Conservation (phyloP, 2,113 vertebrate genomes). For the Hyaena hyaena region DNA sequence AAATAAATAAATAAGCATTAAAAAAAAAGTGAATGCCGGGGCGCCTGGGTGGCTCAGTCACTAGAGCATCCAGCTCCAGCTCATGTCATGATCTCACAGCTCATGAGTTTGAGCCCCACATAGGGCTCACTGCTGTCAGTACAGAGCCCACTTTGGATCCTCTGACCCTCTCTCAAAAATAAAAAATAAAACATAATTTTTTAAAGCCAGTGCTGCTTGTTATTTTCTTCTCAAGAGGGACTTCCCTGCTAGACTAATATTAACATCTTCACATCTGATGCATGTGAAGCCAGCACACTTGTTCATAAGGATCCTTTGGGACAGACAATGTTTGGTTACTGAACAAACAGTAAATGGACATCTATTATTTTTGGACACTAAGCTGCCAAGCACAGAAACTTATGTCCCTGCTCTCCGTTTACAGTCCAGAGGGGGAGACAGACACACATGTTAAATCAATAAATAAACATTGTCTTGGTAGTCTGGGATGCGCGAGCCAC, state of each 20-base stretch:
- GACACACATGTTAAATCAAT: not conserved
- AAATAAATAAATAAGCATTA: too few species aligned
- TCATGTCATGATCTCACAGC: too few species aligned
- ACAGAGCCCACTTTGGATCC: too few species aligned
- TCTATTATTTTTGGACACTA: not conserved
- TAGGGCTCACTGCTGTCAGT: too few species aligned
- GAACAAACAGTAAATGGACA: not conserved
- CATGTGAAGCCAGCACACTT: not conserved
- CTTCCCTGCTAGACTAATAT: not conserved
- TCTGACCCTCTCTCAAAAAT: too few species aligned
- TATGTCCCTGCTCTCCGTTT: not conserved
- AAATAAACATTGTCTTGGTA: not conserved
- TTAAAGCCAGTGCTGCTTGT: not conserved
- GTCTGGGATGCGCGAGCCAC: not conserved
- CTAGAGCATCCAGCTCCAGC: too few species aligned
- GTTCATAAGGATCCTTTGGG: not conserved
- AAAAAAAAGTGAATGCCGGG: too few species aligned
- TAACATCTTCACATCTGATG: not conserved
- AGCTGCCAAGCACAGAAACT: not conserved
- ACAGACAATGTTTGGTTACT: not conserved
- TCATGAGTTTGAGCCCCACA: too few species aligned
- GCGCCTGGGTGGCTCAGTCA: too few species aligned
- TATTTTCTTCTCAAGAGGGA: not conserved
- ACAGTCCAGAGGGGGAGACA: not conserved
- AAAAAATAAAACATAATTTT: too few species aligned